phyloP scores from a whole-genome alignment of 2,888 invertebrate genomes.

The Drymonia ruficornis region DNA sequence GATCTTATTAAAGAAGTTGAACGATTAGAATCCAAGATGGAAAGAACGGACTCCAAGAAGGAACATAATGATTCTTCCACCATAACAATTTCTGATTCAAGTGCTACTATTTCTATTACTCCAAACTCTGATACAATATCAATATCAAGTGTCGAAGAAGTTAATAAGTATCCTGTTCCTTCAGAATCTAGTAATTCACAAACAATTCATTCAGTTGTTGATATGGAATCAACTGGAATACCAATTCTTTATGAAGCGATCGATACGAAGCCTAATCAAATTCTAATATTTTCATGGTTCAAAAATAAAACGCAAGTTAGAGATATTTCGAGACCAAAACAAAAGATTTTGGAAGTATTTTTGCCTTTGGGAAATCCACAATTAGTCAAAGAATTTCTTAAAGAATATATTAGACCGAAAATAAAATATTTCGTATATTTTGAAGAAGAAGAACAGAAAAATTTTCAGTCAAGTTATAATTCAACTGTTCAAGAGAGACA shows the following conservation, averaged over 20 bases:
- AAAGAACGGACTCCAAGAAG: too few species aligned
- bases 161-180: neutral
- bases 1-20: too few species aligned
- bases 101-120: too few species aligned
- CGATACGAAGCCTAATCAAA: constrained; percentile 1
- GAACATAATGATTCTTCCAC: too few species aligned
- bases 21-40: too few species aligned
- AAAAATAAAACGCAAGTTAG: neutral
- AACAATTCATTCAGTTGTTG: neutral
- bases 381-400: constrained; percentile 6
- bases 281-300: neutral
- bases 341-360: neutral
- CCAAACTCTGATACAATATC: too few species aligned
- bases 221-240: neutral
- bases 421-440: constrained; percentile 37
- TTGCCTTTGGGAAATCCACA: neutral
- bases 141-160: too few species aligned
- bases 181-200: neutral
- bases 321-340: constrained; percentile 22
- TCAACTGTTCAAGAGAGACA: neutral
- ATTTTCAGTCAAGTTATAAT: neutral
- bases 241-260: neutral
- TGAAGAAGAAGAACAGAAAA: constrained; percentile 13
- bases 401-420: constrained; percentile 32
- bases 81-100: too few species aligned